Evolutionary conservation across 2,888 invertebrate species (phyloP).

Genomic region (Neuroscelio doddi): DNA sequence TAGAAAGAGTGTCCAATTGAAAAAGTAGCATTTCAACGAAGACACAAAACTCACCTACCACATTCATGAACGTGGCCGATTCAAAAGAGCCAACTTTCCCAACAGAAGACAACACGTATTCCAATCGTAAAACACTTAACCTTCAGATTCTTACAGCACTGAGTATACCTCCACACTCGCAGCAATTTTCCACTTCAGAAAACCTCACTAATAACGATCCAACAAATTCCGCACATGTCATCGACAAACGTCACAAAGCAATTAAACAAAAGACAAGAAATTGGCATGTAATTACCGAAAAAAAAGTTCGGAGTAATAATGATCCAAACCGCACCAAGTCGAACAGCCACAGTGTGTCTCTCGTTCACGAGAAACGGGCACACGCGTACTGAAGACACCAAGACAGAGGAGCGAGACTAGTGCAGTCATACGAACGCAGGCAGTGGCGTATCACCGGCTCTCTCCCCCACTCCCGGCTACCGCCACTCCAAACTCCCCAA

Average conservation of each 20-base stretch:
- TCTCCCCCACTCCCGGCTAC: background rate
- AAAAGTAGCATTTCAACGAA: too few relatives aligned
- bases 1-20: too few relatives aligned
- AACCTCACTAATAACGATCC: background rate
- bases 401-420: background rate
- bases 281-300: background rate
- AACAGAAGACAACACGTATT: background rate
- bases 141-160: conserved; percentile 2
- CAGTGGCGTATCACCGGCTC: background rate
- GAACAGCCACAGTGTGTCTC: background rate
- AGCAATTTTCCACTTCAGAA: background rate
- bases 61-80: background rate
- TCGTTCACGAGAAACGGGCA: background rate
- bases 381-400: conserved; percentile 2
- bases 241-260: background rate
- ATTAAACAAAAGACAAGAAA: background rate
- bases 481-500: too few relatives aligned
- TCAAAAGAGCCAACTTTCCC: conserved; percentile 5
- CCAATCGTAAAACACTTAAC: conserved; percentile 5
- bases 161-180: background rate
- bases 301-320: background rate
- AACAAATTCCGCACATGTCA: background rate
- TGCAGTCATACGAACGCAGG: background rate
- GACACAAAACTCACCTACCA: background rate
- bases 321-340: too few relatives aligned